Conservation (phyloP, 2,888 invertebrate species). For the Lapara coniferarum region DNA sequence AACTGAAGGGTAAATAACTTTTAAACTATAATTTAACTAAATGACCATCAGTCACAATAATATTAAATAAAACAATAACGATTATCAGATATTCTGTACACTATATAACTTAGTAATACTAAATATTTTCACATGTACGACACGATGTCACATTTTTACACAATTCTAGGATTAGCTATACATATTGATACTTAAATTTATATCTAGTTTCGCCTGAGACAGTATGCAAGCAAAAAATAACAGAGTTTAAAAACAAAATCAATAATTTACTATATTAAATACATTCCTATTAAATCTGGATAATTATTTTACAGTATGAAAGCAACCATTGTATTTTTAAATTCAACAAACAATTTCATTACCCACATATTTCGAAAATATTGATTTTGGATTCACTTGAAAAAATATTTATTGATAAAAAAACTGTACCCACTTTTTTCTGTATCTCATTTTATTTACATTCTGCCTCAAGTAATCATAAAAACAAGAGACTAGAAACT, state of each 20-base stretch:
- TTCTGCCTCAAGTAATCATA: background rate
- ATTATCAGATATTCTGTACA: background rate
- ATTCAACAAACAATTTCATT: too few relatives aligned
- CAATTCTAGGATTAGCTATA: background rate
- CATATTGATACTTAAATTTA: background rate
- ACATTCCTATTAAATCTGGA: too few relatives aligned
- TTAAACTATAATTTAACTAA: too few relatives aligned
- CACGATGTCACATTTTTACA: background rate
- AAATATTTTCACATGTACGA: background rate
- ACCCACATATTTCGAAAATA: too few relatives aligned
- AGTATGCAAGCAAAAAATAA: background rate
- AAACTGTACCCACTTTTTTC: background rate
- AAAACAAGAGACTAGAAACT: conserved; percentile 11
- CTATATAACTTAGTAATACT: background rate
- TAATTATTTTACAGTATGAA: too few relatives aligned
- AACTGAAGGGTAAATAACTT: too few relatives aligned
- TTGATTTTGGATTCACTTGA: too few relatives aligned
- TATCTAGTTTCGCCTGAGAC: background rate
- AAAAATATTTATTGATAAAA: too few relatives aligned
- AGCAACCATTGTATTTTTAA: too few relatives aligned
- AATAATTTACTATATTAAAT: too few relatives aligned
- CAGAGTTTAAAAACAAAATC: too few relatives aligned
- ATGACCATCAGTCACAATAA: background rate
- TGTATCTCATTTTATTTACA: background rate
- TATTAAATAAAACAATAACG: background rate